phyloP scores from a whole-genome alignment of 2,888 invertebrate species.

The Caenorhabditis parvicauda region DNA sequence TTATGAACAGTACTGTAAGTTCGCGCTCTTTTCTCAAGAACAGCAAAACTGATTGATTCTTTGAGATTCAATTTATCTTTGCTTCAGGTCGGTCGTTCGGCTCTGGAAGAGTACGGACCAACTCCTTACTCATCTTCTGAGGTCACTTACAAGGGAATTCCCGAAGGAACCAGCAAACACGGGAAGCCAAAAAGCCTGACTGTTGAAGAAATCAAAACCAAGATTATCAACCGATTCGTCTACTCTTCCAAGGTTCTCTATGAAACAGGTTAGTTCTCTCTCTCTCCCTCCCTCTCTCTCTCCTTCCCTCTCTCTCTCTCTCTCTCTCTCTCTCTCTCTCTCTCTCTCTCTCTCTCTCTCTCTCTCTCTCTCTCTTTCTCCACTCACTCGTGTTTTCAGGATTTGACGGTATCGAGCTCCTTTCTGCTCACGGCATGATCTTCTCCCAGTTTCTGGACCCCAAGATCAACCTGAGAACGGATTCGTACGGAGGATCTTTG shows the following conservation, averaged over 20 bases:
- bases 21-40: too few relatives aligned
- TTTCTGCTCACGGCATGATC: conserved; percentile 23
- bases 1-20: too few relatives aligned
- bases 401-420: conserved; percentile 24
- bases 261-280: conserved; percentile 9
- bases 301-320: too few relatives aligned
- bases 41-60: too few relatives aligned
- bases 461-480: conserved; percentile 19
- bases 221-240: conserved; percentile 39
- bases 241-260: conserved; percentile 26
- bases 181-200: conserved; percentile 34
- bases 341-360: too few relatives aligned
- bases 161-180: conserved; percentile 7
- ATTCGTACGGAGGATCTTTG: conserved; percentile 19
- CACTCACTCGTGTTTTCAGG: too few relatives aligned
- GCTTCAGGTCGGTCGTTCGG: conserved; percentile 36
- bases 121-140: conserved; percentile 31
- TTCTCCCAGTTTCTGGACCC: conserved; percentile 18
- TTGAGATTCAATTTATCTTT: too few relatives aligned
- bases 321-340: too few relatives aligned
- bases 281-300: too few relatives aligned
- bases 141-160: conserved; percentile 15
- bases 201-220: conserved; percentile 32
- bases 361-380: too few relatives aligned
- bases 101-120: conserved; percentile 20